Evolutionary conservation across 2,797 vertebrate species (phyloP), one percentile per base, ranked within the genome.

Genomic region (Etheostoma perlongum): DNA sequence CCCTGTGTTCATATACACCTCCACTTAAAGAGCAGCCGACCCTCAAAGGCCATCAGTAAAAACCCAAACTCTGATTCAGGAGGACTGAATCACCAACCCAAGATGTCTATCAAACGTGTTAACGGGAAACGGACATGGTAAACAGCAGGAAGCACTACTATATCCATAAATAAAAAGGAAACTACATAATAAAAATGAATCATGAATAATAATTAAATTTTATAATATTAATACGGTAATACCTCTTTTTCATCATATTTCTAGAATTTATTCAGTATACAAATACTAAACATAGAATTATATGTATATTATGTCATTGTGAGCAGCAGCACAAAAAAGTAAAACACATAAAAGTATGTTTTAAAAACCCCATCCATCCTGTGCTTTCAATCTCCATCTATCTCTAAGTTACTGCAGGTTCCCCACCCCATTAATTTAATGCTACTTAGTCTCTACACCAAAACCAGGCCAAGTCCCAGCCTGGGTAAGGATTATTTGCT

Each of bases 231-330:
- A 40, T 54, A 76, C 55, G 72, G 67, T 18, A 69, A 44, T 65
- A 58, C 21, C 27, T 54, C 2, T 69, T 30, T 33, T 5, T 27
- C 49, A 63, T 55, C 6, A 27, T 62, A 58, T 78, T 52, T 82
- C 30, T 83, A 72, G 25, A 74, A 76, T 72, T 48, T 64, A 44
- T 74, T 73, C 25, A 44, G 53, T 74, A 33, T 72, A 85, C 47
- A 89, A 91, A 88, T 83, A 79, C 27, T 76, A 73, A 91, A 87
- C 76, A 78, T 76, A 85, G 67, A 76, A 42, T 64, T 69, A 61
- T 79, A 81, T 84, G 48, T 80, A 66, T 60, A 57, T 55, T 64
- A 4, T 76, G n/a, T 61, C 19, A 67, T 52, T 57, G 63, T 78
- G 60, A 60, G 55, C 67, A 67, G 52, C 11, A 65, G 68, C 68